These are phyloP conservation scores for Rhopalosiphum nymphaeae DNA, from an alignment of 2,888 invertebrate species.

Conservation along the genomic window DNA sequence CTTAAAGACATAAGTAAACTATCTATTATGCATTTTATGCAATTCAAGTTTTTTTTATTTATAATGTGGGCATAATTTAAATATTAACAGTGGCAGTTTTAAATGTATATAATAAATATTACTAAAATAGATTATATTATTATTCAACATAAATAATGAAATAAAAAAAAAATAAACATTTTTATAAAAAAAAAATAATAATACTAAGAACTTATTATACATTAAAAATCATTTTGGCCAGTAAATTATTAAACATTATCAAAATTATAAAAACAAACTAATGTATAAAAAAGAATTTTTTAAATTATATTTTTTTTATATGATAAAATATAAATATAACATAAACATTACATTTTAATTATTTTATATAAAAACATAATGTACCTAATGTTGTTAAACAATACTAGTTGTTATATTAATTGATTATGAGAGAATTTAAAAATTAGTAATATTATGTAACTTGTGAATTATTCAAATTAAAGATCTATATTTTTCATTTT, in stretches of 20 bases:
- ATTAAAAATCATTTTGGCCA: conserved; percentile 16
- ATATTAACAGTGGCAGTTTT: not conserved
- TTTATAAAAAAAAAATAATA: conserved; percentile 36
- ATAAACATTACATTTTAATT: conserved; percentile 35
- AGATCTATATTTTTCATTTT: not conserved
- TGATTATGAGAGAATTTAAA: not conserved
- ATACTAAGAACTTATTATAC: conserved; percentile 16
- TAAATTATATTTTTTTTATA: not conserved
- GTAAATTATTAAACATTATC: conserved; percentile 17
- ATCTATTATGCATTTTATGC: not conserved
- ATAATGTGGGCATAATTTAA: not conserved
- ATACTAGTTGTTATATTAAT: conserved; percentile 26
- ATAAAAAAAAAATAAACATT: not conserved
- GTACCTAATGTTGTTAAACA: not conserved
- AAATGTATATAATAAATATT: not conserved
- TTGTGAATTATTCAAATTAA: not conserved
- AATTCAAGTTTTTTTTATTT: not conserved
- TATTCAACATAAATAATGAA: conserved; percentile 26
- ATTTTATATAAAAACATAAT: conserved; percentile 30
- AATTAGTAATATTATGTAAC: not conserved
- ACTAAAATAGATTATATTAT: conserved; percentile 12
- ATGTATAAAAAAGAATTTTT: not conserved
- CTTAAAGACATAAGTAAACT: not conserved
- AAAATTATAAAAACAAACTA: not conserved
- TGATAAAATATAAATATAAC: conserved; percentile 38